Percentiles rank a stretch among this genome's conserved stretches.
Evolutionary conservation across 1,140 invertebrate species (phyloP).

Genomic region (Drosophila equinoxialis): DNA sequence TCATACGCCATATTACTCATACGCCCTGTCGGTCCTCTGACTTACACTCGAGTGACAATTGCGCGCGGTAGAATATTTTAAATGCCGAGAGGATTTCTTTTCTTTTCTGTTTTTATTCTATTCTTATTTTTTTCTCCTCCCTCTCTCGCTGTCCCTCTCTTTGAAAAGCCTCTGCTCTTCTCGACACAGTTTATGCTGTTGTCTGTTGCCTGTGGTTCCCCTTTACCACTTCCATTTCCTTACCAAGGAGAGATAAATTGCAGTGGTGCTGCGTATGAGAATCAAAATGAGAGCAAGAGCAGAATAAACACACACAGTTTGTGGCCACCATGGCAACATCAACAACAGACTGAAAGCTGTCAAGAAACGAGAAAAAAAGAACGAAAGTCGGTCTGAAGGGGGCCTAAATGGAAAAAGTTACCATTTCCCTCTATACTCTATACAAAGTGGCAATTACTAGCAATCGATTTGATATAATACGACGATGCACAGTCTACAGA

Average conservation of each 20-base stretch:
- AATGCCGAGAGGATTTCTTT: constrained; percentile 30
- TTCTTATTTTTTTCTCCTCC: background rate
- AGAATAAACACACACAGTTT: constrained; percentile 10
- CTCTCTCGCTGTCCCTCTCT: background rate
- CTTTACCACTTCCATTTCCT: too few relatives aligned
- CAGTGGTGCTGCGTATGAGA: constrained; percentile 32
- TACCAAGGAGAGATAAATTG: constrained; percentile 46
- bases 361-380: constrained; percentile 31
- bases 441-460: too few relatives aligned
- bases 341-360: constrained; percentile 55
- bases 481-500: too few relatives aligned
- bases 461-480: too few relatives aligned
- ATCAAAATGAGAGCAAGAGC: constrained; percentile 22
- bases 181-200: constrained; percentile 56
- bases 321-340: constrained; percentile 33
- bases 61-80: constrained; percentile 51
- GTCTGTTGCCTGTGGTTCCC: constrained; percentile 13
- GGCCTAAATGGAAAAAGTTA: background rate
- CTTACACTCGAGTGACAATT: constrained; percentile 57
- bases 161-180: constrained; percentile 28
- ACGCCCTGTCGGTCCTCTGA: constrained; percentile 41
- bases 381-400: background rate
- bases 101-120: constrained; percentile 8
- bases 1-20: constrained; percentile 56
- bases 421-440: too few relatives aligned